These are phyloP conservation scores for Fistularia commersonii DNA, from an alignment of 2,797 vertebrate genomes.

Conservation along the genomic window DNA sequence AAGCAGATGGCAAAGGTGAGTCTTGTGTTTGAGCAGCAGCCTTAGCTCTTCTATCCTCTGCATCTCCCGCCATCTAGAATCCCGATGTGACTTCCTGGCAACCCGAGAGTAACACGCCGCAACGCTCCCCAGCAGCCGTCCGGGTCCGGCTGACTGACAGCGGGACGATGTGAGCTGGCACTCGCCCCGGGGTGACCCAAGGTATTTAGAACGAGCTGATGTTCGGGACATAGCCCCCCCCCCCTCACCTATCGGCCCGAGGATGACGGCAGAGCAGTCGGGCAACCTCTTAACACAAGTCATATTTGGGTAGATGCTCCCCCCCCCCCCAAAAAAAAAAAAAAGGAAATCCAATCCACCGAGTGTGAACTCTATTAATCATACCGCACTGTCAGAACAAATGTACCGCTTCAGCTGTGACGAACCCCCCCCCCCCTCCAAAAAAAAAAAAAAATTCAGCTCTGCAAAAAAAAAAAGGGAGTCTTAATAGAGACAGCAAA, in stretches of 20 bases:
- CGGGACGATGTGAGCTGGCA: conserved; percentile 54
- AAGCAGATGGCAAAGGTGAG: conserved; percentile 64
- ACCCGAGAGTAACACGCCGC: conserved; percentile 42
- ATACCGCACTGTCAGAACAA: too few species aligned
- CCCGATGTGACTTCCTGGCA: conserved; percentile 49
- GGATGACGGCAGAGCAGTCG: conserved; percentile 29
- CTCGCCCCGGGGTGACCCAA: conserved; percentile 52
- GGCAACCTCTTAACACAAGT: conserved; percentile 17
- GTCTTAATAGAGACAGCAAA: too few species aligned
- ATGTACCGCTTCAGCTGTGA: neutral
- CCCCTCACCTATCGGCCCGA: conserved; percentile 13
- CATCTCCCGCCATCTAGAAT: conserved; percentile 15
- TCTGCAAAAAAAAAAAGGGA: conserved; percentile 11
- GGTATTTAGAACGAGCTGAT: conserved; percentile 61
- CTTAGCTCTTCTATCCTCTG: neutral
- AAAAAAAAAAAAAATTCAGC: conserved; percentile 1
- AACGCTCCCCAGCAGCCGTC: conserved; percentile 67
- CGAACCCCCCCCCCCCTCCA: neutral
- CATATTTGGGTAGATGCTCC: neutral
- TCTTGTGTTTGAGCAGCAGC: conserved; percentile 3
- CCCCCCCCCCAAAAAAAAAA: neutral
- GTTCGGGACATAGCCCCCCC: conserved; percentile 46
- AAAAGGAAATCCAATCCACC: too few species aligned
- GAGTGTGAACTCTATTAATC: too few species aligned
- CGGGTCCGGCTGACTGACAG: conserved; percentile 58